Percentiles rank a stretch among this genome's conserved stretches.
Evolutionary conservation across 2,888 invertebrate genomes (phyloP).

Genomic region (Meliscaeva auricollis): DNA sequence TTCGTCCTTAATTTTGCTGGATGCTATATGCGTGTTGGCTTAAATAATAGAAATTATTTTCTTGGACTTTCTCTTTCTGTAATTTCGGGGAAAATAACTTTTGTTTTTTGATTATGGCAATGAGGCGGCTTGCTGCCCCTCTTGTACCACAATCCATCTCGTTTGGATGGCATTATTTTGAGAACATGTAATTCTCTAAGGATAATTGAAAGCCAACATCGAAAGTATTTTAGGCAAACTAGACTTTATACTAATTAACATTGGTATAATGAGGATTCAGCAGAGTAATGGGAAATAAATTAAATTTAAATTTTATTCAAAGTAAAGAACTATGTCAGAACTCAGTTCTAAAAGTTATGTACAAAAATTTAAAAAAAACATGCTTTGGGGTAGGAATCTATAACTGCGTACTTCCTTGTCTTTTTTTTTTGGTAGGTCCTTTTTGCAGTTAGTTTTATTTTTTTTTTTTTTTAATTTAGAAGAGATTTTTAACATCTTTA

Average conservation of each 20-base stretch:
- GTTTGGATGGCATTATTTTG: conserved; percentile 7
- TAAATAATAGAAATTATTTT: conserved; percentile 32
- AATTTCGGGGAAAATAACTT: conserved; percentile 18
- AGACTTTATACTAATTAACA: not conserved
- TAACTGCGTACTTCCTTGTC: too few species aligned
- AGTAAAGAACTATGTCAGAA: too few species aligned
- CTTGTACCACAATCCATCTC: conserved; percentile 10
- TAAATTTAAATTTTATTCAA: too few species aligned
- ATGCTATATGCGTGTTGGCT: not conserved
- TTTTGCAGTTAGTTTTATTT: too few species aligned
- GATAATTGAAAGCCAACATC: conserved; percentile 38
- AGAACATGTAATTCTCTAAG: not conserved
- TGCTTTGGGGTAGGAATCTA: too few species aligned
- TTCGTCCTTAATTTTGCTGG: conserved; percentile 15
- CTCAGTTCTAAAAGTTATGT: too few species aligned
- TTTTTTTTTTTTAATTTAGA: too few species aligned
- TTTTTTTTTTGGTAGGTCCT: too few species aligned
- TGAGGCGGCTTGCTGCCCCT: not conserved
- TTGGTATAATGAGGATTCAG: not conserved
- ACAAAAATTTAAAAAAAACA: too few species aligned
- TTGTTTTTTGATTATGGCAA: conserved; percentile 1
- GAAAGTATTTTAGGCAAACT: conserved; percentile 27
- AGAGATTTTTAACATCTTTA: too few species aligned
- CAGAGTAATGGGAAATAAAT: too few species aligned
- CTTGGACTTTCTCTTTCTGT: conserved; percentile 29